Base-by-base conservation (phyloP, 2,888 invertebrate species). In the Amphipoea oculea region DNA sequence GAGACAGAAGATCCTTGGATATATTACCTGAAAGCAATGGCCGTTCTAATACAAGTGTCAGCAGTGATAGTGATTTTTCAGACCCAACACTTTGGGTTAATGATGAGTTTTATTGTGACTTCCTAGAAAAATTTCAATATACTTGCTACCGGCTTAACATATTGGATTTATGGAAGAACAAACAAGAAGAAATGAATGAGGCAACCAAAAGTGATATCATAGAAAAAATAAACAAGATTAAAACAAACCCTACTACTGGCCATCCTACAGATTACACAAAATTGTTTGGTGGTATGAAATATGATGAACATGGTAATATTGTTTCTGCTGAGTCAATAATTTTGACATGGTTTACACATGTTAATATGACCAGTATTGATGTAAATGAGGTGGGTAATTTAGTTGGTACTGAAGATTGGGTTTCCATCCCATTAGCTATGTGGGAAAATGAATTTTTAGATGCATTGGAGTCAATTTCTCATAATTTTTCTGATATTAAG, bases 341-440 rank as follows among this genome's bases (percentile, higher is more conserved):
- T 85, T 96, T 98, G 57, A 96, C 97, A 72, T 98, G 98, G 98
- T 97, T 97, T 90, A 96, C 98, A 42, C 95, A 97, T 86, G 97
- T 98, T 0, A 98, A 98, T 94, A 98, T 98, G 96, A 97, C 98
- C 2, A 95, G 97, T 76, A 97, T 98, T 36, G 97, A 98, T 92
- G 97, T 97, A 93, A 97, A 97, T 91, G 97, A 98, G 94, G 97
- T 97, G 73, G 98, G 98, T 78, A 98, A 98, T 93, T 95, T 97
- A 88, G 97, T 98, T 29, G 98, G 98, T 73, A 98, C 98, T 62
- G 98, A 98, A 90, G 98, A 98, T 90, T 98, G 98, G 98, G 98
- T 98, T 91, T 96, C 98, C 3, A 93, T 97, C 82, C 97, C 97
- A 83, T 94, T 97, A 74, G 95, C 97, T 36, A 91, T 96, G 79